Percentiles rank a stretch among this genome's conserved stretches.
These are phyloP conservation scores for Thaumetopoea pityocampa DNA, from an alignment of 1,140 invertebrate species.

Conservation along the genomic window DNA sequence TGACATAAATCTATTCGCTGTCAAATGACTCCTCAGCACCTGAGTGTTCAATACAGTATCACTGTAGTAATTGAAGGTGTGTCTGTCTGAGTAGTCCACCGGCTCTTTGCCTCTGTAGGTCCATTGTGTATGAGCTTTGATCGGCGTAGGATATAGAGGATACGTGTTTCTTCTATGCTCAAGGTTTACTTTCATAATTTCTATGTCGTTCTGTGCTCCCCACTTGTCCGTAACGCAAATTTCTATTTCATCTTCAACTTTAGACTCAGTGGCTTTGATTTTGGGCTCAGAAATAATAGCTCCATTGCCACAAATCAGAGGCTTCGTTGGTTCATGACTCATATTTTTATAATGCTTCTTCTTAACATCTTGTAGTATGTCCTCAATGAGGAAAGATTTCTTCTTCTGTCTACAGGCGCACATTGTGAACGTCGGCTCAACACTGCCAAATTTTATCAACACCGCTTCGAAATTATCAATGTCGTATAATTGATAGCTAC, in stretches of 20 bases:
- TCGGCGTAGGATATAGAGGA: conserved; percentile 49
- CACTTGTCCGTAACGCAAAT: no score
- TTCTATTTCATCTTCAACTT: conserved; percentile 20
- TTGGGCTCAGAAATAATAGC: no score
- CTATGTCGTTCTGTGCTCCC: conserved; percentile 41
- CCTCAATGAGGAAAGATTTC: conserved; percentile 64
- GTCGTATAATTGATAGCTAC: conserved; percentile 66
- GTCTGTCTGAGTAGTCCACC: conserved; percentile 28
- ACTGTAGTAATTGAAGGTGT: conserved; percentile 45
- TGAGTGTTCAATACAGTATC: conserved; percentile 51
- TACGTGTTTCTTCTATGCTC: conserved; percentile 55
- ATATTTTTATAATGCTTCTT: conserved; percentile 37
- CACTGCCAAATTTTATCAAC: conserved; percentile 61
- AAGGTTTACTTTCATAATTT: conserved; percentile 38
- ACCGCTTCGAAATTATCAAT: conserved; percentile 39
- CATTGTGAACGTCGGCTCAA: conserved; percentile 43
- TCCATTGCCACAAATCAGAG: conserved; percentile 27
- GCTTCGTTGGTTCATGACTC: conserved; percentile 36
- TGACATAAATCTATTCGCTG: conserved; percentile 43
- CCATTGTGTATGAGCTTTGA: conserved; percentile 47
- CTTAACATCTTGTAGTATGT: conserved; percentile 48
- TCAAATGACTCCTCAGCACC: conserved; percentile 48
- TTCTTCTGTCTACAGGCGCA: conserved; percentile 64
- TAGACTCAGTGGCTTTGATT: no score
- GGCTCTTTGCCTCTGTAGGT: conserved; percentile 42